These are phyloP conservation scores for Thryonomys swinderianus DNA, from an alignment of 2,113 vertebrate species.

Conservation along the genomic window DNA sequence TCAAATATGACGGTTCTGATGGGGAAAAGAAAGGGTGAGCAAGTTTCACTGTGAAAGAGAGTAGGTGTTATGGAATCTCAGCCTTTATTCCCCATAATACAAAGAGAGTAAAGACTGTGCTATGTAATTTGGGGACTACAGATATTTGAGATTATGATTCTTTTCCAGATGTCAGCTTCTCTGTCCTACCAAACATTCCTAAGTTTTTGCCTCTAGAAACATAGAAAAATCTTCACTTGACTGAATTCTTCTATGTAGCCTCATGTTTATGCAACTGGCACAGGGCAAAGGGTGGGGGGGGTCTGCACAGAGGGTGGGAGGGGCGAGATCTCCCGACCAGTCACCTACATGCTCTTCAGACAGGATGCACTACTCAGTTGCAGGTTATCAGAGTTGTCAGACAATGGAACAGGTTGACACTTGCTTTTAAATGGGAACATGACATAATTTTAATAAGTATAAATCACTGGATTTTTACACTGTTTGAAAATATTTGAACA, in stretches of 20 bases:
- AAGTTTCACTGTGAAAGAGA: not conserved
- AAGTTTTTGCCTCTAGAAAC: conserved; percentile 41
- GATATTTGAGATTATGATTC: conserved; percentile 13
- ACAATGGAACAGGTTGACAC: not conserved
- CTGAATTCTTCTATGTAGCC: not conserved
- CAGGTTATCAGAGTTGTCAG: not conserved
- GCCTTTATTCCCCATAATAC: not conserved
- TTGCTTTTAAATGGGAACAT: conserved; percentile 48
- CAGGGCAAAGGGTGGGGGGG: not conserved
- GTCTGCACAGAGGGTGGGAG: not conserved
- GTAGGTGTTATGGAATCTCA: not conserved
- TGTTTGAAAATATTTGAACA: conserved; percentile 62
- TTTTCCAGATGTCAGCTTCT: not conserved
- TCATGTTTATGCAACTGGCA: not conserved
- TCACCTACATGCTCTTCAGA: not conserved
- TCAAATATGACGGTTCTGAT: not conserved
- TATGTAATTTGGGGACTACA: not conserved
- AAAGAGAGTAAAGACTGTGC: conserved; percentile 21
- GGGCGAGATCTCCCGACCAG: not conserved
- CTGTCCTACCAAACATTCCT: not conserved
- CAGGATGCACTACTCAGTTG: not conserved
- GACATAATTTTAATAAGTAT: conserved; percentile 26
- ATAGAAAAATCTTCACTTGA: not conserved
- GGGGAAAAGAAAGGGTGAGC: not conserved
- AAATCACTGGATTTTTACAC: not conserved